Conservation (phyloP, 2,113 vertebrate genomes). For the Peromyscus maniculatus region DNA sequence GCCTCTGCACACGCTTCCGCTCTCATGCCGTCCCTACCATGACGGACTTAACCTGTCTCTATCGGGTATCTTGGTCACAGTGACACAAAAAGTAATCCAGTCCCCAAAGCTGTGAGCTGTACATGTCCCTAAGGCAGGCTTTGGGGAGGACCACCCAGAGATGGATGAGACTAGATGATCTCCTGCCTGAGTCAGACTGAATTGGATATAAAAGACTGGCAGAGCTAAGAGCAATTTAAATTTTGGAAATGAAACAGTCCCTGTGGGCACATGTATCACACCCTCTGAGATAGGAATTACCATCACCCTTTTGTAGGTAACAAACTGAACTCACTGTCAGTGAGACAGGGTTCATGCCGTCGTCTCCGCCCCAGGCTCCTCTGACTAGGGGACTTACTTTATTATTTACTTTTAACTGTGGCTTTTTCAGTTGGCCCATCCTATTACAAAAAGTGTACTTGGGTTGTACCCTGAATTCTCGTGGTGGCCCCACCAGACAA, state of each 20-base stretch:
- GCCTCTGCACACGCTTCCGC: background rate
- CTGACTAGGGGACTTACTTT: background rate
- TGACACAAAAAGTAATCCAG: background rate
- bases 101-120: background rate
- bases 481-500: background rate
- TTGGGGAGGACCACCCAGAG: too few relatives aligned
- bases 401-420: background rate
- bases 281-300: background rate
- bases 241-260: background rate
- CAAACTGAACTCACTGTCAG: background rate
- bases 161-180: too few relatives aligned
- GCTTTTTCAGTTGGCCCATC: background rate
- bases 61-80: background rate
- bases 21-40: too few relatives aligned
- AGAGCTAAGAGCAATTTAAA: background rate
- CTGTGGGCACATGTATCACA: background rate
- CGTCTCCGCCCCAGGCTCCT: background rate
- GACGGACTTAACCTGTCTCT: background rate
- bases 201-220: background rate
- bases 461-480: background rate
- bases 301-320: background rate
- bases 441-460: background rate
- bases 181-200: background rate
- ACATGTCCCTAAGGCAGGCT: background rate
- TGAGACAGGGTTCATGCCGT: background rate